Conservation (phyloP, 35 echinoderm and acorn worm species). For the Ptychodera flava region DNA sequence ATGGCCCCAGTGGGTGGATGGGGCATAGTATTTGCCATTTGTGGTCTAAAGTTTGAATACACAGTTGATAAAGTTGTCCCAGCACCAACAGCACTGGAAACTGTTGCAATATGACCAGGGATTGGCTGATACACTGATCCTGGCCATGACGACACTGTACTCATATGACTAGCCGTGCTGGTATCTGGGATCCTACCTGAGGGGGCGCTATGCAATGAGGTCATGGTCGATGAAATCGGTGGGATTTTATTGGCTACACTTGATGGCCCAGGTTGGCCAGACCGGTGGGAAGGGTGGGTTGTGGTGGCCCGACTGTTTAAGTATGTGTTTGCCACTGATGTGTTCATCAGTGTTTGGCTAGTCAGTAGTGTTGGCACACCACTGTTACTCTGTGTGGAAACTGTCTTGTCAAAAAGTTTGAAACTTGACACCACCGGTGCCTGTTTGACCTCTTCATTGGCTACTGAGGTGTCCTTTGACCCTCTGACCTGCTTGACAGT, state of each 20-base stretch:
- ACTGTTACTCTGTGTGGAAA: not conserved
- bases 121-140: not conserved
- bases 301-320: slow-evolving; percentile 33
- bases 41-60: too few relatives aligned
- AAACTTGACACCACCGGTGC: slow-evolving; percentile 2
- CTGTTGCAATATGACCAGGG: too few relatives aligned
- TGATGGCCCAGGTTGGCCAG: too few relatives aligned
- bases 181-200: not conserved
- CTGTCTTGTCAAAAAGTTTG: slow-evolving; percentile 22
- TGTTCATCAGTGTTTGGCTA: slow-evolving; percentile 56
- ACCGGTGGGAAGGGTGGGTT: slow-evolving; percentile 4
- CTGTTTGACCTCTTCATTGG: not conserved
- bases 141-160: not conserved
- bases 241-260: not conserved
- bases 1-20: too few relatives aligned
- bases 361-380: slow-evolving; percentile 53
- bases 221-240: not conserved
- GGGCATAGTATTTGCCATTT: too few relatives aligned
- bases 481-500: not conserved
- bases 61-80: too few relatives aligned
- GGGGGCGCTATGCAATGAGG: not conserved
- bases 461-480: not conserved
- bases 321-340: slow-evolving; percentile 24
- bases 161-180: not conserved
- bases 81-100: too few relatives aligned